phyloP scores from a whole-genome alignment of 2,888 invertebrate genomes.

The Dexiosoma caninum region DNA sequence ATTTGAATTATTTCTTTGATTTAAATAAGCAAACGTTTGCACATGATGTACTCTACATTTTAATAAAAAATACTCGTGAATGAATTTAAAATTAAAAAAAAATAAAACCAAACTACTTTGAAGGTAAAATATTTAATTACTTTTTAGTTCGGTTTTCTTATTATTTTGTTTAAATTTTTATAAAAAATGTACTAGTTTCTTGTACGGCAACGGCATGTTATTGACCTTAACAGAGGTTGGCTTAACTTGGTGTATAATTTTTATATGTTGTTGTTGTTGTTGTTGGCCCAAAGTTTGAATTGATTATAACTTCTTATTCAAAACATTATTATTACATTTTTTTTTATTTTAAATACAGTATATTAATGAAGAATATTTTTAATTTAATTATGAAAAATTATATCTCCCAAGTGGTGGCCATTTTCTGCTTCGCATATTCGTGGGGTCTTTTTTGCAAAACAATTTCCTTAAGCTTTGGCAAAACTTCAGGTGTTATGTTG shows the following conservation, averaged over 20 bases:
- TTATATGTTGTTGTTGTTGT: neutral
- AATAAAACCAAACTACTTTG: neutral
- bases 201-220: slow-evolving; percentile 15
- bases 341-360: no score
- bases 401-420: no score
- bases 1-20: no score
- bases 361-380: no score
- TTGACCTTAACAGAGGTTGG: slow-evolving; percentile 34
- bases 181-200: neutral
- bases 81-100: neutral
- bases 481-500: no score
- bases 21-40: no score
- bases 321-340: no score
- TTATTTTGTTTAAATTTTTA: neutral
- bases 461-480: no score
- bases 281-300: neutral
- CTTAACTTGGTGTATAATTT: neutral
- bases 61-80: no score
- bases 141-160: neutral
- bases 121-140: slow-evolving; percentile 6
- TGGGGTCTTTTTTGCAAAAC: no score
- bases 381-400: no score
- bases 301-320: neutral
- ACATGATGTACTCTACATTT: neutral
- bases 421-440: no score